phyloP scores from a whole-genome alignment of 2,113 vertebrate genomes.

The Microcebus jonahi region DNA sequence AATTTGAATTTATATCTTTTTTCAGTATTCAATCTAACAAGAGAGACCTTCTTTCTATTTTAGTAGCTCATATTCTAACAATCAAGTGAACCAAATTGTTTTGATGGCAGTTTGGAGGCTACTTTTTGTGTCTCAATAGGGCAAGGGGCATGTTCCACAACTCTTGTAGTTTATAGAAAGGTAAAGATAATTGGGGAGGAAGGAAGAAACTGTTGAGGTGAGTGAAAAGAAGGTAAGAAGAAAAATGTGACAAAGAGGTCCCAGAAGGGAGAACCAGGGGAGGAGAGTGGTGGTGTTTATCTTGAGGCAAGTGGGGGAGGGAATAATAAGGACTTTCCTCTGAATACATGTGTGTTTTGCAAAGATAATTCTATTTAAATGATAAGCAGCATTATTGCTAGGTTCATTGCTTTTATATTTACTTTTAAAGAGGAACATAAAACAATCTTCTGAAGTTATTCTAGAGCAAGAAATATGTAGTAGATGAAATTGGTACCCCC shows the following conservation, averaged over 20 bases:
- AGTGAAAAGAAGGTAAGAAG: not conserved
- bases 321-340: not conserved
- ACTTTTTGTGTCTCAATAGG: not conserved
- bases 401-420: not conserved
- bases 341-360: not conserved
- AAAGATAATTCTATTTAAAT: not conserved
- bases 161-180: not conserved
- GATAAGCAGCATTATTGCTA: not conserved
- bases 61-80: not conserved
- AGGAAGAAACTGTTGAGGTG: not conserved
- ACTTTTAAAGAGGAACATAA: not conserved
- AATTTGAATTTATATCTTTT: not conserved
- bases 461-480: slow-evolving; percentile 45
- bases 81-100: not conserved
- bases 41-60: not conserved
- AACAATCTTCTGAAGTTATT: slow-evolving; percentile 51
- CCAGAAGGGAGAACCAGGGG: not conserved
- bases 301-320: not conserved
- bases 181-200: not conserved
- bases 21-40: not conserved
- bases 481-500: not conserved
- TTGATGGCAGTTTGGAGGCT: not conserved
- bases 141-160: not conserved
- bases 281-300: not conserved
- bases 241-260: not conserved